Percentiles rank a stretch among this genome's conserved stretches.
phyloP scores from a whole-genome alignment of 1,140 invertebrate species.

The Drosophila nigromelanica region DNA sequence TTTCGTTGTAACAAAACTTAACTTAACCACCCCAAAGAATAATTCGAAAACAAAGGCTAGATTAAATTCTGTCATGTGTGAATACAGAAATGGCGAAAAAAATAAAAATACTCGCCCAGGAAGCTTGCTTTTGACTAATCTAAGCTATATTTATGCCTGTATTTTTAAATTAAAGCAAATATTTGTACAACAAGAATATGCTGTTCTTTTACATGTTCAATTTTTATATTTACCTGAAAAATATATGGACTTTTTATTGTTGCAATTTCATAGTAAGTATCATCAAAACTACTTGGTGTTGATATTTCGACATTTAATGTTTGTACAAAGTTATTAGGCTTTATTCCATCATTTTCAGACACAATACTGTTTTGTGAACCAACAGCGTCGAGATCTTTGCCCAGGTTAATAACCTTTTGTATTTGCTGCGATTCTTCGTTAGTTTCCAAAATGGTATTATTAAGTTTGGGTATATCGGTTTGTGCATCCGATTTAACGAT shows the following conservation, averaged over 20 bases:
- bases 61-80: too few relatives aligned
- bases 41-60: too few relatives aligned
- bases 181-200: too few relatives aligned
- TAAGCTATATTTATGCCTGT: too few relatives aligned
- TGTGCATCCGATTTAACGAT: constrained; percentile 18
- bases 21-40: too few relatives aligned
- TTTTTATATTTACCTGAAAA: constrained; percentile 88
- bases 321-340: constrained; percentile 86
- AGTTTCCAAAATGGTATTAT: constrained; percentile 46
- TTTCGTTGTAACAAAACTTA: too few relatives aligned
- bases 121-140: too few relatives aligned
- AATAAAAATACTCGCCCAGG: too few relatives aligned
- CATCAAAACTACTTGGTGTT: constrained; percentile 91
- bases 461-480: constrained; percentile 31
- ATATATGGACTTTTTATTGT: constrained; percentile 95
- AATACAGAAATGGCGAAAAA: too few relatives aligned
- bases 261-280: constrained; percentile 93
- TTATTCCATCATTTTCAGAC: constrained; percentile 86
- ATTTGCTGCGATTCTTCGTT: constrained; percentile 24
- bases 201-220: too few relatives aligned
- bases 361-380: constrained; percentile 87
- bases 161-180: too few relatives aligned
- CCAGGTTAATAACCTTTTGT: constrained; percentile 45
- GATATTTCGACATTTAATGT: constrained; percentile 94
- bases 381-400: constrained; percentile 87